Base-by-base conservation (phyloP, 1,140 invertebrate genomes). In the Heterodera schachtii region DNA sequence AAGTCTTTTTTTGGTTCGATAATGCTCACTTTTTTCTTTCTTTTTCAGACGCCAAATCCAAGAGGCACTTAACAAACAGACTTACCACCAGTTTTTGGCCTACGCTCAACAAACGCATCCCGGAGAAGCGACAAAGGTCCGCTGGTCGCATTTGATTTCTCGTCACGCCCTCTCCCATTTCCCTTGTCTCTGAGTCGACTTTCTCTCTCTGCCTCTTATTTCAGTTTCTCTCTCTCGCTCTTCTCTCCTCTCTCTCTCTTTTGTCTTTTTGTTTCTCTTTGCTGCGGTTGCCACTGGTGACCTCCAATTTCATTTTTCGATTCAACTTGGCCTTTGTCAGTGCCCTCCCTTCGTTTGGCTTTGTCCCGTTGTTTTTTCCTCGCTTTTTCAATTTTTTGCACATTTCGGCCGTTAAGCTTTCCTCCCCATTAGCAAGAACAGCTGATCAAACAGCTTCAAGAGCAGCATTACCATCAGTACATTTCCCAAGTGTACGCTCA, bases 101-200 rank as follows among this genome's bases (percentile, higher is more conserved):
- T 98, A 98, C 91, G 95, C 96, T 0, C 94, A 97, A 85, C 95
- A 98, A 89, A 97, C 98, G 88, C 97, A 94, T 91, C 96, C 97
- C 11, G 95, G 94, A 16, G 94, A 95, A 91, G 94, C 94, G 9
- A 95, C 97, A 86, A 94, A 93, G 91, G 93, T 93, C 87, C 86
- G 52, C 13, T 43, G 16, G 9, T 77, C 31, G 67, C 52, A 77
- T 77, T n/a, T 71, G 21, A 13, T 31, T 69, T 69, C 6, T 69
- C 69, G 8, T 46, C 8, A 71, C 2, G 5, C 41, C 69, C 31
- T 46, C 69, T 43, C 69, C 69, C 31, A 31, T 71, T 52, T 52
- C 49, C 69, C 6, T n/a, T 0, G 6, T 71, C 21, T 71, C 69
- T 71, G 67, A 9, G 11, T 21, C 31, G 31, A 9, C 4, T 11